Conservation (phyloP, 2,797 vertebrate genomes). For the Megaceryle alcyon region DNA sequence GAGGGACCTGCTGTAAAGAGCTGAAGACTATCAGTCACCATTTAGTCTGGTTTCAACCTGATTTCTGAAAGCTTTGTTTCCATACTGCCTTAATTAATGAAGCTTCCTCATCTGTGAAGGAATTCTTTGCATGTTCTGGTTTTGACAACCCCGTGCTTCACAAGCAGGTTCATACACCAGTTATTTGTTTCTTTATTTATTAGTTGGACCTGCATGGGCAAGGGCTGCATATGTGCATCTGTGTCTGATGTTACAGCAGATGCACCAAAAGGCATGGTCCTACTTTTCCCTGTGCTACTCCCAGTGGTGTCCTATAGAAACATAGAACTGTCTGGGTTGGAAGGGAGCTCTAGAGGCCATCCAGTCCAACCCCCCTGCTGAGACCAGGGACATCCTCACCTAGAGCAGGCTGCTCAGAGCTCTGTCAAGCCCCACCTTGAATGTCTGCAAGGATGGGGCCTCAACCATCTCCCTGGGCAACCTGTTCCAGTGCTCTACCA, state of each 20-base stretch:
- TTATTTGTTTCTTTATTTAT: background rate
- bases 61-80: background rate
- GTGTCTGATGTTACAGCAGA: background rate
- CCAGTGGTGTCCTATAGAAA: accelerated
- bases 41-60: background rate
- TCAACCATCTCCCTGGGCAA: too few species aligned
- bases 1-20: background rate
- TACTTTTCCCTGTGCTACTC: background rate
- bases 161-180: background rate
- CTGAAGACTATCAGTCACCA: background rate
- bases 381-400: too few species aligned
- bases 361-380: too few species aligned
- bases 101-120: background rate
- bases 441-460: too few species aligned
- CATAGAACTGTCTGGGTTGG: too few species aligned
- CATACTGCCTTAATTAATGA: background rate
- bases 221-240: background rate
- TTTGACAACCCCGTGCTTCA: background rate
- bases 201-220: background rate
- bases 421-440: too few species aligned
- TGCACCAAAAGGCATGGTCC: background rate
- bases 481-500: too few species aligned
- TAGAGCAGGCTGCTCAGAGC: too few species aligned
- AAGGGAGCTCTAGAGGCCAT: too few species aligned
- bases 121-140: background rate